Evolutionary conservation across 2,797 vertebrate genomes (phyloP).

Genomic region (Halcyon chelicuti): DNA sequence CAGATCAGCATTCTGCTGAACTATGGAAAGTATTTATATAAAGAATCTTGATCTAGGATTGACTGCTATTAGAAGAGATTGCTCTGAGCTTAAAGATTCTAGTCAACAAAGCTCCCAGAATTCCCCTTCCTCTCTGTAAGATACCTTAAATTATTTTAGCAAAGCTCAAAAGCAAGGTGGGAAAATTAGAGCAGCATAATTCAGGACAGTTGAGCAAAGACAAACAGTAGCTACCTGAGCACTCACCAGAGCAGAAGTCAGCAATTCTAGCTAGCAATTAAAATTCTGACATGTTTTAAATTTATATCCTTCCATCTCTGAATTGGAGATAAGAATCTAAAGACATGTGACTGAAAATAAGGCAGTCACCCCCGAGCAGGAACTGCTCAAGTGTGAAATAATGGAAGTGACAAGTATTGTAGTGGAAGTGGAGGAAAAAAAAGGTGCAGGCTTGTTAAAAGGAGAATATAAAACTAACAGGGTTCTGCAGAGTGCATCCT

Average conservation of each 20-base stretch:
- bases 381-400: neutral
- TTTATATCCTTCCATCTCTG: neutral
- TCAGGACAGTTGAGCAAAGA: neutral
- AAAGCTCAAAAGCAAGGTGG: neutral
- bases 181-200: neutral
- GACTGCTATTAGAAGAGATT: constrained; percentile 69
- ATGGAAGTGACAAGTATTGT: neutral
- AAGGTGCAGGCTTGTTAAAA: neutral
- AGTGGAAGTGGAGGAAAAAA: neutral
- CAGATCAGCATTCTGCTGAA: constrained; percentile 61
- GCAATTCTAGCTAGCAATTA: neutral
- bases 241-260: neutral
- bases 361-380: neutral
- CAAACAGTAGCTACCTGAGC: neutral
- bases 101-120: constrained; percentile 8
- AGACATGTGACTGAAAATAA: neutral
- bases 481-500: neutral
- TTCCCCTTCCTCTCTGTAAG: neutral
- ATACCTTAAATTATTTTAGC: neutral
- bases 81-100: constrained; percentile 48
- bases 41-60: constrained; percentile 71
- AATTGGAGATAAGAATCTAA: neutral
- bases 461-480: neutral
- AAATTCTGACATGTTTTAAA: neutral
- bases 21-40: constrained; percentile 59